These are phyloP conservation scores for Plumapathes pennacea DNA, from an alignment of 92 coral and sea anemone species.

Conservation along the genomic window DNA sequence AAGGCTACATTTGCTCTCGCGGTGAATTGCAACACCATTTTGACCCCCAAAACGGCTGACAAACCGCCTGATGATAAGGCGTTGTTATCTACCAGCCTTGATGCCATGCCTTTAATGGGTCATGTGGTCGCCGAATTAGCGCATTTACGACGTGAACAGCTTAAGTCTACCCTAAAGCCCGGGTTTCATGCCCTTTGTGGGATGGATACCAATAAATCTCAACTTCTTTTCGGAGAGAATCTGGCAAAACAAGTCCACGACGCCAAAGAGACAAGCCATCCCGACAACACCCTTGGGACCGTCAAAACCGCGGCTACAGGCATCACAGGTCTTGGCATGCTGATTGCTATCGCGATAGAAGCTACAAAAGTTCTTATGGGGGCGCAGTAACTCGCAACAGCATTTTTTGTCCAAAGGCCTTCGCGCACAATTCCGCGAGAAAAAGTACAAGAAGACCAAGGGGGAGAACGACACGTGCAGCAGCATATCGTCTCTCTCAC, in stretches of 20 bases:
- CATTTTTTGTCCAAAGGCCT: slow-evolving; percentile 20
- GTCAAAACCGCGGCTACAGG: background rate
- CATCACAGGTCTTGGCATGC: background rate
- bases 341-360: background rate
- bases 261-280: slow-evolving; percentile 29
- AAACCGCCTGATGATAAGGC: background rate
- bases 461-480: slow-evolving; percentile 20
- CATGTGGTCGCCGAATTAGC: slow-evolving; percentile 16
- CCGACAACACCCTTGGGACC: slow-evolving; percentile 17
- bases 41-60: background rate
- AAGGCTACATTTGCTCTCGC: slow-evolving; percentile 5
- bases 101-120: slow-evolving; percentile 11
- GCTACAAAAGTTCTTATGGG: background rate
- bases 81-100: slow-evolving; percentile 6
- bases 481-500: slow-evolving; percentile 5
- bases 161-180: slow-evolving; percentile 25
- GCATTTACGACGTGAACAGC: slow-evolving; percentile 17
- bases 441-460: too few relatives aligned
- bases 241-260: slow-evolving; percentile 40
- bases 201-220: background rate
- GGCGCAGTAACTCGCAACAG: slow-evolving; percentile 1
- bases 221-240: slow-evolving; percentile 27
- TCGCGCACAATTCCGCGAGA: slow-evolving; percentile 5
- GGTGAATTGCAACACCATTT: slow-evolving; percentile 13
- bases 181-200: slow-evolving; percentile 32